Percentiles rank a stretch among this genome's conserved stretches.
Evolutionary conservation across 2,797 vertebrate genomes (phyloP).

Genomic region (Ficedula albicollis): DNA sequence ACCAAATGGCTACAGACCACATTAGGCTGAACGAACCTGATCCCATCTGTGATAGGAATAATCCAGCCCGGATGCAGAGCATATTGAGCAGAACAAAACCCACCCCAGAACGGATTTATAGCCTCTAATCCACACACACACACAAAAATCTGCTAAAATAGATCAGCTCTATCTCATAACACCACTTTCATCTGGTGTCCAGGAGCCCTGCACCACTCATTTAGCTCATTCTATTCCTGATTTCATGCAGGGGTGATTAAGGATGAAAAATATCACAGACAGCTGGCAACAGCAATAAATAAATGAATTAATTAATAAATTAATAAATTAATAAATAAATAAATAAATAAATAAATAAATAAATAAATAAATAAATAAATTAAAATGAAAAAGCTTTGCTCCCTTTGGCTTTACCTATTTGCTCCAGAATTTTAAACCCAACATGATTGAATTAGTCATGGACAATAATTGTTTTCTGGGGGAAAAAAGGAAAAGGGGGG

Average conservation of each 20-base stretch:
- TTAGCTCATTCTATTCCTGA: conserved; percentile 15
- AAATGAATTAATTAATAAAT: background rate
- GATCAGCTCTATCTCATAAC: conserved; percentile 37
- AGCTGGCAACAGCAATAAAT: conserved; percentile 22
- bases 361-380: background rate
- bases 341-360: background rate
- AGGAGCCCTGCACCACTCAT: conserved; percentile 26
- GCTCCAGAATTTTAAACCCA: background rate
- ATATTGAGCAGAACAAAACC: conserved; percentile 26
- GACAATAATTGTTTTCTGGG: background rate
- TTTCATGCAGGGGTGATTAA: conserved; percentile 50
- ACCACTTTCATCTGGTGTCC: conserved; percentile 38
- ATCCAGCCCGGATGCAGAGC: background rate
- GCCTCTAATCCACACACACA: conserved; percentile 1
- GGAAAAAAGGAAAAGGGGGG: fast-evolving
- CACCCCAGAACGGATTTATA: conserved; percentile 6
- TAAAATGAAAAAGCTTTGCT: no score
- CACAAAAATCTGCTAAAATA: conserved; percentile 24
- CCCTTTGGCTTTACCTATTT: background rate
- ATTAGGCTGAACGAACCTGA: background rate
- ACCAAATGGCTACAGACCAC: conserved; percentile 10
- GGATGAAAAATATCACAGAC: conserved; percentile 22
- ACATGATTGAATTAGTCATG: background rate
- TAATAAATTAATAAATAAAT: background rate
- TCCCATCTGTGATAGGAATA: conserved; percentile 7